Evolutionary conservation across 2,888 invertebrate species (phyloP), one percentile per base, ranked within the genome.

Genomic region (Acleris holmiana): DNA sequence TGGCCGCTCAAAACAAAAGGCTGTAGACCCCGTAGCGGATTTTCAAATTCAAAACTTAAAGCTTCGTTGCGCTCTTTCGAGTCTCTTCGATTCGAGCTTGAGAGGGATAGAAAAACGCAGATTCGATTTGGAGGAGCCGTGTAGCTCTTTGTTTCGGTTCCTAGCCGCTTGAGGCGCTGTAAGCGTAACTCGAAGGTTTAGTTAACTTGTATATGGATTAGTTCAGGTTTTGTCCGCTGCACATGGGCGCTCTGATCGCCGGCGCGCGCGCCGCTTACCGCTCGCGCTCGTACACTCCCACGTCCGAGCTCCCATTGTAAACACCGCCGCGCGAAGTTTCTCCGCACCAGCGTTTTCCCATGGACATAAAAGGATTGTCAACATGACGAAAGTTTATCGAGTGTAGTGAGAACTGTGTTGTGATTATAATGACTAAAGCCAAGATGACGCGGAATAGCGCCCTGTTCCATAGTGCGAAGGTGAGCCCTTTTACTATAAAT

Each of bases 401-500:
- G 80, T 87, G 82, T 74, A 83, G 84, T 84, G 80, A 74, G 77
- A 84, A 84, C 84, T 83, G 84, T 88, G 88, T 72, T 67, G 82
- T 84, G 83, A 80, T 84, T 83, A 82, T 72, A 70, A 94, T 94
- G 94, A 94, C 94, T 74, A 94, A 94, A 84, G 93, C 94, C 66
- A 94, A 94, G 82, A 82, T 84, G 73, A 93, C 91, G 62, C 82
- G 92, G 77, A 93, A 91, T 69, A 94, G 93, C 79, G 96, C 96
- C 71, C 93, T 96, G 67, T 96, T 94, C 85, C 96, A 96, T 88
- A 94, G 96, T 79, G 95, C 95, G 61, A 96, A 96, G 95, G 96
- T 96, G 83, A 92, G 91, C 78, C 78, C 76, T 72, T 70, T 67
- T 50, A 41, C 46, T 61, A 55, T 69, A 59, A 60, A 47, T 35